Evolutionary conservation across 2,797 vertebrate genomes (phyloP).

Genomic region (Anas bernieri): DNA sequence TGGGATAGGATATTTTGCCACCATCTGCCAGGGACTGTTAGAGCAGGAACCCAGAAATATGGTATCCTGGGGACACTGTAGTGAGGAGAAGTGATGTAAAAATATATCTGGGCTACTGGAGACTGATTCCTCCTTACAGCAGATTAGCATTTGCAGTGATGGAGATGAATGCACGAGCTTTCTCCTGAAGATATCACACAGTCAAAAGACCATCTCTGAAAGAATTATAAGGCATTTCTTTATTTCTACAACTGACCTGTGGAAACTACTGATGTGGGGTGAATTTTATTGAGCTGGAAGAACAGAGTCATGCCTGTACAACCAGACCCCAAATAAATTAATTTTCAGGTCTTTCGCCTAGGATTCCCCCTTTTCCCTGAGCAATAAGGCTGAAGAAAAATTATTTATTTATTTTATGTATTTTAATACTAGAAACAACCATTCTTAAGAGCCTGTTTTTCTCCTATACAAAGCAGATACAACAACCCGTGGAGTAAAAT

Average conservation of each 20-base stretch:
- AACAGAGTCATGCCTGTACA: neutral
- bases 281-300: neutral
- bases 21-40: neutral
- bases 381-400: conserved; percentile 11
- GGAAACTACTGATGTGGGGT: neutral
- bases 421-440: conserved; percentile 54
- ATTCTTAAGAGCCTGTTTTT: neutral
- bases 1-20: neutral
- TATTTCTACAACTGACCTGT: neutral
- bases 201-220: neutral
- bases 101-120: neutral
- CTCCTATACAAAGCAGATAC: neutral
- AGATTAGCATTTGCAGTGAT: neutral
- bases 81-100: neutral
- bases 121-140: neutral
- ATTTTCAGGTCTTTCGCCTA: neutral
- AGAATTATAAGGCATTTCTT: neutral
- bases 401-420: conserved; percentile 8
- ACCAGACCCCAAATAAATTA: neutral
- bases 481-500: neutral
- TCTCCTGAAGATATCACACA: neutral
- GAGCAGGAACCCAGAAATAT: neutral
- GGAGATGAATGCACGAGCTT: neutral
- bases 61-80: neutral
- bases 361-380: neutral